Conservation (phyloP, 2,797 vertebrate genomes). For the Linurgus olivaceus region DNA sequence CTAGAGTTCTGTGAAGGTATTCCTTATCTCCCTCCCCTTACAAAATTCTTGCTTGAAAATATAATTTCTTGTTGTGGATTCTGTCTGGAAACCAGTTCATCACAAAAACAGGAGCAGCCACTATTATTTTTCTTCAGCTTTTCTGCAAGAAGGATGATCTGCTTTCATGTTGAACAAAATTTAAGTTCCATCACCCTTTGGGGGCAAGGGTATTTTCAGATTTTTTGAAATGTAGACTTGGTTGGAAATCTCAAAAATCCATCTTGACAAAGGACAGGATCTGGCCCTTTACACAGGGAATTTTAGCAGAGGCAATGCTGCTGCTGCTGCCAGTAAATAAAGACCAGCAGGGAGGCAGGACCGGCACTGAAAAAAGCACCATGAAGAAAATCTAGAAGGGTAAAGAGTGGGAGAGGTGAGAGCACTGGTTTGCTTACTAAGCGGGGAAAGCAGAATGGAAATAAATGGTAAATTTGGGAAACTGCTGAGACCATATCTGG, state of each 20-base stretch:
- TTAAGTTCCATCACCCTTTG: background rate
- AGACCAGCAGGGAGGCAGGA: background rate
- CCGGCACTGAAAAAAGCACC: background rate
- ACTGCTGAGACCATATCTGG: background rate
- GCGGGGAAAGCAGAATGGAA: background rate
- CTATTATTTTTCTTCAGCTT: background rate
- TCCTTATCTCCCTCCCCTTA: rapidly evolving
- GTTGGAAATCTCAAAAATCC: background rate
- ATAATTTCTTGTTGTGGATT: background rate
- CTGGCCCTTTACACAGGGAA: background rate
- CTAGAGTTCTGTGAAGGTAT: background rate
- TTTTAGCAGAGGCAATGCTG: background rate
- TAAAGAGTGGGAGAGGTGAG: background rate
- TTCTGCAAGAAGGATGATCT: background rate
- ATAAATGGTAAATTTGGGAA: background rate
- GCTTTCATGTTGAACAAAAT: background rate
- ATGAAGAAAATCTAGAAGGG: background rate
- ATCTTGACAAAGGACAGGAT: background rate
- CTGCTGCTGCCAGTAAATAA: background rate
- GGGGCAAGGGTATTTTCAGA: background rate
- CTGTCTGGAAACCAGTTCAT: background rate
- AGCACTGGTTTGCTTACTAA: background rate
- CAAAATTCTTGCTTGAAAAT: background rate
- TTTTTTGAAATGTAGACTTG: background rate
- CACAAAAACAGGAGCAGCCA: background rate